A percentile compares a stretch with the other conserved stretches of the same genome.
These are phyloP conservation scores for Blastobasis adustella DNA, from an alignment of 2,888 invertebrate species.

Conservation along the genomic window DNA sequence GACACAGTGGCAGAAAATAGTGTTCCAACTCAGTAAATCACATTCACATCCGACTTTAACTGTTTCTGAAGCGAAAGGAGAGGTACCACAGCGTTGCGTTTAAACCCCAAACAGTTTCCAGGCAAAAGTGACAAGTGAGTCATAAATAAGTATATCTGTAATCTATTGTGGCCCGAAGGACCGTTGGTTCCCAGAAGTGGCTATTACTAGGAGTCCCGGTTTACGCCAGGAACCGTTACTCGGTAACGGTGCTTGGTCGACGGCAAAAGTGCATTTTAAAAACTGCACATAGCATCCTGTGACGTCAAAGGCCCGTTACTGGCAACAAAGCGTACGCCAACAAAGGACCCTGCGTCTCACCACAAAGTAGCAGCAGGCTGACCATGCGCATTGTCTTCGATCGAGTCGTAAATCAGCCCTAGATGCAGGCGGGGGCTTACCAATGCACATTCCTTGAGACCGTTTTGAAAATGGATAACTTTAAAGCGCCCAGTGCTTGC, in stretches of 20 bases:
- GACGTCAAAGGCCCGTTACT: slow-evolving; percentile 61
- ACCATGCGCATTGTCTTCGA: not conserved
- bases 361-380: slow-evolving; percentile 59
- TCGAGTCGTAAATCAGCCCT: slow-evolving; percentile 5
- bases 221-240: slow-evolving; percentile 67
- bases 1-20: not conserved
- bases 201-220: slow-evolving; percentile 58
- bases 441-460: too few relatives aligned
- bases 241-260: slow-evolving; percentile 47
- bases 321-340: slow-evolving; percentile 43
- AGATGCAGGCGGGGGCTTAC: too few relatives aligned
- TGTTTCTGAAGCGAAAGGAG: slow-evolving; percentile 29
- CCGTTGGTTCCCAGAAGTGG: slow-evolving; percentile 56
- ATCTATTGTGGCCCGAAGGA: slow-evolving; percentile 48
- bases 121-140: slow-evolving; percentile 39
- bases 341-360: slow-evolving; percentile 49
- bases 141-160: slow-evolving; percentile 45
- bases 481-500: too few relatives aligned
- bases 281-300: slow-evolving; percentile 32
- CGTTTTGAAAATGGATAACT: too few relatives aligned
- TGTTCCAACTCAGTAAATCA: slow-evolving; percentile 25
- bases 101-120: slow-evolving; percentile 59
- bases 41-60: slow-evolving; percentile 35
- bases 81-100: slow-evolving; percentile 42
- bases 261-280: slow-evolving; percentile 66